A percentile compares a stretch with the other conserved stretches of the same genome.
Evolutionary conservation across 2,113 vertebrate species (phyloP).

Genomic region (Aphyosemion australe): DNA sequence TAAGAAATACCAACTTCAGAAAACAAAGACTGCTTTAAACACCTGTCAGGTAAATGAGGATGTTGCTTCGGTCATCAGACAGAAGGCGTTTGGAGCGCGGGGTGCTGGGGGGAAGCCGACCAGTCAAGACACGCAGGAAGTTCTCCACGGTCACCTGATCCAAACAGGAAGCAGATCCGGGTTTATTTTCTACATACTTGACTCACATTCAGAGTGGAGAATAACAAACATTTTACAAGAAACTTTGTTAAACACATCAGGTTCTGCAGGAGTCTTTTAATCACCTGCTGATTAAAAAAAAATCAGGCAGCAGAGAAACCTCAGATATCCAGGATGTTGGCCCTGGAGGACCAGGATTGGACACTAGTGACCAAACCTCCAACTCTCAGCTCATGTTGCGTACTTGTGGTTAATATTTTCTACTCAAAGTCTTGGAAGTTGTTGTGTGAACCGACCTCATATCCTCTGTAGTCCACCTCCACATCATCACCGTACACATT

Average conservation of each 20-base stretch:
- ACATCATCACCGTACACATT: conserved; percentile 98
- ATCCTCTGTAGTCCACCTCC: conserved; percentile 97
- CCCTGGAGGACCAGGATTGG: no score
- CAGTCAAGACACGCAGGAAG: conserved; percentile 93
- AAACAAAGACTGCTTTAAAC: neutral
- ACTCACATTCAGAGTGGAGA: neutral
- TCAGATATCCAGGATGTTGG: no score
- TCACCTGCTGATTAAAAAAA: no score
- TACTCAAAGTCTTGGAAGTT: neutral
- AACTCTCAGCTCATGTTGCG: no score
- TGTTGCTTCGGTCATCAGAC: conserved; percentile 97
- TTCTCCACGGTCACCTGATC: conserved; percentile 96
- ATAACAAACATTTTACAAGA: neutral
- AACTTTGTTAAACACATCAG: no score
- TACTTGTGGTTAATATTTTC: neutral
- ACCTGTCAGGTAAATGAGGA: conserved; percentile 98
- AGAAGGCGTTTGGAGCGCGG: conserved; percentile 95
- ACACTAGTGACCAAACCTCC: no score
- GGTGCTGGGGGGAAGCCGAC: conserved; percentile 92
- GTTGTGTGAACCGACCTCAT: conserved; percentile 83
- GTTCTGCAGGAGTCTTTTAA: no score
- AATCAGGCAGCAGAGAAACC: no score
- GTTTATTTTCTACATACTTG: no score
- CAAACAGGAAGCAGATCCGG: neutral
- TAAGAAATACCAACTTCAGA: neutral